Evolutionary conservation across 1,140 invertebrate species (phyloP), one percentile per base, ranked within the genome.

Genomic region (Procambarus clarkii): DNA sequence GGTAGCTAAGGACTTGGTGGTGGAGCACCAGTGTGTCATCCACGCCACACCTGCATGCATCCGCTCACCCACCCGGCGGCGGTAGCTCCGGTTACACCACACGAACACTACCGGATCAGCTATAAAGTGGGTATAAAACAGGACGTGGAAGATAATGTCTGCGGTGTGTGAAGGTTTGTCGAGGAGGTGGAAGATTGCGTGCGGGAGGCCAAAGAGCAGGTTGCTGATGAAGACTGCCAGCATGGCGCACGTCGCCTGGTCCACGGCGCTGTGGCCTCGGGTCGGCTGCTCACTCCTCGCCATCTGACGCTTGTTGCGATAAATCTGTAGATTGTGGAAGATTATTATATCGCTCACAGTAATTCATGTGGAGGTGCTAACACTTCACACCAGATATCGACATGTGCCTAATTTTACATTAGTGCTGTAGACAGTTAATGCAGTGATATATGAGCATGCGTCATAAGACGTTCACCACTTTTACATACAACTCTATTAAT

Each of bases 191-290:
- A 24, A 74, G 71, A 86, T 45, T 7, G 83, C 24, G n/a, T 86
- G 83, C 45, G 83, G 83, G 83, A 86, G 24, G 44, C 64, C 83
- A 15, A 86, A 76, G n/a, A 86, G 34, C 11, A 86, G 69, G 24
- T 76, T 86, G 83, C 71, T 76, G 69, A 86, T n/a, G 45, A 86
- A 86, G 64, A 86, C 83, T 3, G 83, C 83, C n/a, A 86, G 4
- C 69, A 86, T 86, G 9, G 83, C 83, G 13, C 83, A 71, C 0
- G 83, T 76, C 13, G 83, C 83, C 45, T 86, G 69, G 83, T 86
- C 83, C 44, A 50, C 9, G 5, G 18, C 46, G 9, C 45, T 74
- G 83, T 45, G 3, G 3, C 2, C 13, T 4, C 9, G 7, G 15
- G 7, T 0, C 3, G 21, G n/a, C 15, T 71, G 46, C 45, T 74